A percentile compares a stretch with the other conserved stretches of the same genome.
These are phyloP conservation scores for Druceiella hillmani DNA, from an alignment of 2,888 invertebrate genomes.

Conservation along the genomic window DNA sequence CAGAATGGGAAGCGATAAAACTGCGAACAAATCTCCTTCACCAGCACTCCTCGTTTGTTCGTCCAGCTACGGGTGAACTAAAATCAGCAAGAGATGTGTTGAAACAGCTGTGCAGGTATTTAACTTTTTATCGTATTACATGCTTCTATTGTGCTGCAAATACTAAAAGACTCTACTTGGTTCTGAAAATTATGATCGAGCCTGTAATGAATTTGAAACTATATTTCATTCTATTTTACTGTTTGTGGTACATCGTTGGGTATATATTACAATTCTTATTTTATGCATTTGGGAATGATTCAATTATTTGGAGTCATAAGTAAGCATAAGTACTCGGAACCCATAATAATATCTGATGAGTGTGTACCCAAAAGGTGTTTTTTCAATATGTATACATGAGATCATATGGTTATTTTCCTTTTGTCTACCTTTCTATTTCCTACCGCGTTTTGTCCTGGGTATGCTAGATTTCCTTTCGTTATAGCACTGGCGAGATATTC, in stretches of 20 bases:
- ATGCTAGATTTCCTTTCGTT: too few species aligned
- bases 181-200: constrained; percentile 54
- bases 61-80: constrained; percentile 65
- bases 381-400: too few species aligned
- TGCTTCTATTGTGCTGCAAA: constrained; percentile 16
- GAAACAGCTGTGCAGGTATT: constrained; percentile 59
- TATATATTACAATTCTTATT: constrained; percentile 4
- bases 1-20: constrained; percentile 45
- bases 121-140: background rate
- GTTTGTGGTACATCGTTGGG: too few species aligned
- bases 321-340: too few species aligned
- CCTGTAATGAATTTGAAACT: constrained; percentile 58
- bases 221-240: constrained; percentile 41
- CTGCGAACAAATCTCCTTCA: constrained; percentile 63
- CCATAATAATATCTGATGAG: too few species aligned
- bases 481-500: too few species aligned
- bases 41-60: constrained; percentile 62
- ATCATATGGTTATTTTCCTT: too few species aligned
- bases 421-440: too few species aligned
- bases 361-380: too few species aligned
- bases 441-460: too few species aligned
- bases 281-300: background rate
- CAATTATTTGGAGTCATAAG: too few species aligned
- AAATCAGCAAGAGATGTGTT: constrained; percentile 65
- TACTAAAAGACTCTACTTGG: constrained; percentile 29